A percentile compares a stretch with the other conserved stretches of the same genome.
Conservation (phyloP, 2,113 vertebrate species). For the Edolisoma coerulescens region DNA sequence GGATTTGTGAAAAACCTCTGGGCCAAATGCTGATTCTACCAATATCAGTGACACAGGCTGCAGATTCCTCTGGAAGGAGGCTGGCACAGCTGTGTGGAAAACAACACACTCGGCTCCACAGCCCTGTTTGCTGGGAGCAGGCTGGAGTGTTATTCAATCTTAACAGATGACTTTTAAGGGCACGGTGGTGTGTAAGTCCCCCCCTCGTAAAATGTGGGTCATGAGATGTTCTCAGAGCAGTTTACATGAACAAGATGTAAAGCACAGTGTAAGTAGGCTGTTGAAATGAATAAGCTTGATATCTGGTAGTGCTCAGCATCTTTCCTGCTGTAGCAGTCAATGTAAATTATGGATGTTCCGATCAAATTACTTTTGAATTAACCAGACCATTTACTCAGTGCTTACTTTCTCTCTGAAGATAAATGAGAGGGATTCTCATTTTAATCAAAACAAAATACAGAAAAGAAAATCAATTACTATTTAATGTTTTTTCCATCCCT, state of each 20-base stretch:
- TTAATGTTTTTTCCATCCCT: slow-evolving; percentile 26
- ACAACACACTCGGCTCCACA: background rate
- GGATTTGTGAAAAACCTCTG: background rate
- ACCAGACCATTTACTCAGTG: slow-evolving; percentile 24
- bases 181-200: background rate
- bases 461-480: slow-evolving; percentile 45
- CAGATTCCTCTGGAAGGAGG: background rate
- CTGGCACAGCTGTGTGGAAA: background rate
- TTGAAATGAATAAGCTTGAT: background rate
- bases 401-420: slow-evolving; percentile 20
- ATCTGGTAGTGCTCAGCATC: background rate
- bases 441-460: slow-evolving; percentile 43
- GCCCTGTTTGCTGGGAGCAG: background rate
- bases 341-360: slow-evolving; percentile 36
- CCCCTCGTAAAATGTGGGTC: background rate
- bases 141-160: background rate
- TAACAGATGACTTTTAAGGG: background rate
- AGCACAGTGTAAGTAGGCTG: background rate
- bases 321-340: slow-evolving; percentile 3
- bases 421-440: slow-evolving; percentile 28
- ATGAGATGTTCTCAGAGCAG: accelerated
- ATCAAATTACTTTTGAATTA: slow-evolving; percentile 54
- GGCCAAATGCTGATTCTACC: background rate
- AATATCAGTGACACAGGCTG: background rate
- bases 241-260: background rate